phyloP scores from a whole-genome alignment of 2,797 vertebrate genomes.

The Serranus cabrilla region DNA sequence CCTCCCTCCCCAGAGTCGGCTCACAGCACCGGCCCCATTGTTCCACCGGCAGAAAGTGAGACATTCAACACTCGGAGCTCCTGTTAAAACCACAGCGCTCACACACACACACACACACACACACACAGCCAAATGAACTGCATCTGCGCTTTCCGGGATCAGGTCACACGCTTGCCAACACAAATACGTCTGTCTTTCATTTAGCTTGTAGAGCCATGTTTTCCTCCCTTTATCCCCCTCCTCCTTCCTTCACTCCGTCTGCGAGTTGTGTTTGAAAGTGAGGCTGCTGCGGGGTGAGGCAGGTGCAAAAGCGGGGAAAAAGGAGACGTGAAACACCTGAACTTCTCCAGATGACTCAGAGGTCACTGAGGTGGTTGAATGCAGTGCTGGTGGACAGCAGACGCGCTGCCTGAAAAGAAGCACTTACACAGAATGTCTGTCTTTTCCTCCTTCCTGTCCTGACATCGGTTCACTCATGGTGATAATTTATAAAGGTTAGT shows the following conservation, averaged over 20 bases:
- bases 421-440: background rate
- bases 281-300: conserved; percentile 56
- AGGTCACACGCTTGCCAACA: conserved; percentile 68
- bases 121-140: conserved; percentile 63
- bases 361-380: conserved; percentile 19
- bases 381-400: conserved; percentile 5
- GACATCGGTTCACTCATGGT: conserved; percentile 14
- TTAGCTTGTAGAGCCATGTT: conserved; percentile 65
- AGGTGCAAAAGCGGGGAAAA: conserved; percentile 57
- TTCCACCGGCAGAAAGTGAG: conserved; percentile 77
- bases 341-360: conserved; percentile 36
- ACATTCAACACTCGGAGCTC: conserved; percentile 73
- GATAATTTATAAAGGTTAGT: conserved; percentile 24
- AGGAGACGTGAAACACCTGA: conserved; percentile 58
- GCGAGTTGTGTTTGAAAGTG: conserved; percentile 49
- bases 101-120: conserved; percentile 28
- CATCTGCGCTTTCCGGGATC: conserved; percentile 75
- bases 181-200: conserved; percentile 79
- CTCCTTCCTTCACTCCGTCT: conserved; percentile 35
- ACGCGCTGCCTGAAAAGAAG: conserved; percentile 5
- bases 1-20: conserved; percentile 70
- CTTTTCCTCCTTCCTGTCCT: background rate
- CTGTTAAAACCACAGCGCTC: conserved; percentile 55
- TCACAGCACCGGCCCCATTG: conserved; percentile 73
- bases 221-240: conserved; percentile 41